Percentiles rank a stretch among this genome's conserved stretches.
Evolutionary conservation across 2,888 invertebrate species (phyloP).

Genomic region (Trissonchulus latispiculum): DNA sequence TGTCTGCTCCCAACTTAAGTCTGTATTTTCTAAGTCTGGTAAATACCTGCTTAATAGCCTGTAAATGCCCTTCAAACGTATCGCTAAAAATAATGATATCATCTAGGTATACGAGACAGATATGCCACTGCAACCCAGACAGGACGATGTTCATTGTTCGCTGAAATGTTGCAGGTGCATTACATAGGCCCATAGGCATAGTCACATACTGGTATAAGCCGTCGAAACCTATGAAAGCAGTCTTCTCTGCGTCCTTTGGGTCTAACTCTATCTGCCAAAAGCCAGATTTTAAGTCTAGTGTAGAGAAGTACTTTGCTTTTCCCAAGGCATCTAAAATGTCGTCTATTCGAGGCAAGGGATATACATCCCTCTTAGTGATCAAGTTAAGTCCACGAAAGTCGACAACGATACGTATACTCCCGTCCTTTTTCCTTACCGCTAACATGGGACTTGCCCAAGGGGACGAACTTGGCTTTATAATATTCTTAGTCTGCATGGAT

Average conservation of each 20-base stretch:
- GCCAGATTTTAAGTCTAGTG: slow-evolving; percentile 17
- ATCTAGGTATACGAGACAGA: slow-evolving; percentile 17
- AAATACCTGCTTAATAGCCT: neutral
- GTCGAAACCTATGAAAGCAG: slow-evolving; percentile 24
- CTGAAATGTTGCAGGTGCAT: slow-evolving; percentile 28
- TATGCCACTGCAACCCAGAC: neutral
- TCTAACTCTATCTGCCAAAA: slow-evolving; percentile 22
- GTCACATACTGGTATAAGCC: slow-evolving; percentile 26
- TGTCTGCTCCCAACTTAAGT: neutral
- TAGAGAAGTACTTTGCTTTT: neutral
- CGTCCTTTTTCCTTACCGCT: slow-evolving; percentile 7
- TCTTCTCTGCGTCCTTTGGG: slow-evolving; percentile 24
- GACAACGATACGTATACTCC: neutral
- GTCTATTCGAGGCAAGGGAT: slow-evolving; percentile 13
- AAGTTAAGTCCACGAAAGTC: slow-evolving; percentile 2
- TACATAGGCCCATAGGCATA: slow-evolving; percentile 20
- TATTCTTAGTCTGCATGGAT: neutral
- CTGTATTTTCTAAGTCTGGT: neutral
- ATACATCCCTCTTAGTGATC: slow-evolving; percentile 12
- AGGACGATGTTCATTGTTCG: slow-evolving; percentile 18
- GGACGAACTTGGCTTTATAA: neutral
- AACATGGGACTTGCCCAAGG: slow-evolving; percentile 15
- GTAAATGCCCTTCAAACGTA: neutral
- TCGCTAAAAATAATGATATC: slow-evolving; percentile 10
- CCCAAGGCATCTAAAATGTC: slow-evolving; percentile 1